phyloP scores from a whole-genome alignment of 2,888 invertebrate species.

The Dynastes maya region DNA sequence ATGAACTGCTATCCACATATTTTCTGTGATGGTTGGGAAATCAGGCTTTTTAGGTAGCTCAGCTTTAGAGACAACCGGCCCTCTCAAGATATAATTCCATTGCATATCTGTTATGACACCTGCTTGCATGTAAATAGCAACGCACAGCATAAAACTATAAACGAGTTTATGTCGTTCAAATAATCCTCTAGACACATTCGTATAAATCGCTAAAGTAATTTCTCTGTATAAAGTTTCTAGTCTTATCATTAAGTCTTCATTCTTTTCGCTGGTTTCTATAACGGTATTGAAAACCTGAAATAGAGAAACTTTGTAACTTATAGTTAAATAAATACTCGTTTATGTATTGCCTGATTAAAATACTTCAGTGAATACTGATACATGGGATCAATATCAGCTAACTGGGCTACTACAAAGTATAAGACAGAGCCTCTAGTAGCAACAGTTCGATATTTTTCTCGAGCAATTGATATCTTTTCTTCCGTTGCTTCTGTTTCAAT shows the following conservation, averaged over 20 bases:
- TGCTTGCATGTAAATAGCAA: slow-evolving; percentile 81
- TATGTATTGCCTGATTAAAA: slow-evolving; percentile 78
- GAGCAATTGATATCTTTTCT: slow-evolving; percentile 86
- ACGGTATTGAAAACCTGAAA: slow-evolving; percentile 78
- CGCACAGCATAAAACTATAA: slow-evolving; percentile 88
- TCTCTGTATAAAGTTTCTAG: slow-evolving; percentile 81
- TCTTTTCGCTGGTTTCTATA: slow-evolving; percentile 83
- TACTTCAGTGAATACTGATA: slow-evolving; percentile 96
- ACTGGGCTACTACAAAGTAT: slow-evolving; percentile 91
- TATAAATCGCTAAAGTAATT: slow-evolving; percentile 87
- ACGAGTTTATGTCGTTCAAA: slow-evolving; percentile 94
- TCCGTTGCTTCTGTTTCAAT: slow-evolving; percentile 91
- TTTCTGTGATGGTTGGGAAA: slow-evolving; percentile 75
- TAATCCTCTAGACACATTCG: slow-evolving; percentile 90
- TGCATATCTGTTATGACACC: slow-evolving; percentile 76
- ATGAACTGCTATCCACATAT: slow-evolving; percentile 80
- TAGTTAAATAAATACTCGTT: not conserved
- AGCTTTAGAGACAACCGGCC: slow-evolving; percentile 76
- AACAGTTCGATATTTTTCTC: slow-evolving; percentile 89
- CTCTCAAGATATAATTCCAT: slow-evolving; percentile 87
- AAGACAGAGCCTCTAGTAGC: slow-evolving; percentile 91
- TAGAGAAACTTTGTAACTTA: not conserved
- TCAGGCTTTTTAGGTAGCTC: slow-evolving; percentile 75
- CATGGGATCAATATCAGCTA: slow-evolving; percentile 95
- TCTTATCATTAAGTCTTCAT: slow-evolving; percentile 78